Percentiles rank a stretch among this genome's conserved stretches.
Conservation (phyloP, 1,140 invertebrate genomes). For the Venturia canescens region DNA sequence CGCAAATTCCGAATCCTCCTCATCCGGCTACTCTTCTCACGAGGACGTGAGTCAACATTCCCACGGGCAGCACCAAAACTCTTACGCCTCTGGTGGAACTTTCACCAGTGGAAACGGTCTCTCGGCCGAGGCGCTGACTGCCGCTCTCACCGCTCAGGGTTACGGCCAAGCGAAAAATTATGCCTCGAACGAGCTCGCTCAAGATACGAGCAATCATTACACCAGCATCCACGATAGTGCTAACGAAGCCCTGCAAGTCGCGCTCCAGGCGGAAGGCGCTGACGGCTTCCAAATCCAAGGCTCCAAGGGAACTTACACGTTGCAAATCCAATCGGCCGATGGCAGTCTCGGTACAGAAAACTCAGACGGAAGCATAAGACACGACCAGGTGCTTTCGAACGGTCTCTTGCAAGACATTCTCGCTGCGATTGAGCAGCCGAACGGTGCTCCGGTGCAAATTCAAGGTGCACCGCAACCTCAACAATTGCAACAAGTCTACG, state of each 20-base stretch:
- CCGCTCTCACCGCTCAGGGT: conserved; percentile 61
- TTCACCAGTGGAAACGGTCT: conserved; percentile 46
- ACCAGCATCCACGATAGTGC: conserved; percentile 62
- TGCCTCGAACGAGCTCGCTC: conserved; percentile 54
- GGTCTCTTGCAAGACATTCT: conserved; percentile 88
- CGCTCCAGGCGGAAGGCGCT: conserved; percentile 55
- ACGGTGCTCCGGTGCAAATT: conserved; percentile 61
- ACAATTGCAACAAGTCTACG: conserved; percentile 59
- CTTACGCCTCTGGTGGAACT: conserved; percentile 21
- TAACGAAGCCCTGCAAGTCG: conserved; percentile 62
- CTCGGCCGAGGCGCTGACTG: conserved; percentile 59
- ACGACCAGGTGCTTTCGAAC: conserved; percentile 86
- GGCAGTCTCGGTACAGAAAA: conserved; percentile 69
- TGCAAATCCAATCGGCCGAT: conserved; percentile 85
- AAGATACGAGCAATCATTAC: conserved; percentile 64
- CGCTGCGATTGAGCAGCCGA: conserved; percentile 83
- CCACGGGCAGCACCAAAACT: conserved; percentile 48
- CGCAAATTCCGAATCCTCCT: conserved; percentile 20
- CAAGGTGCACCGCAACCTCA: conserved; percentile 63
- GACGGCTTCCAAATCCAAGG: conserved; percentile 81
- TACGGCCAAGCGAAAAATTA: conserved; percentile 62
- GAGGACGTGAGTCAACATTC: conserved; percentile 43
- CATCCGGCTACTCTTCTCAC: conserved; percentile 19
- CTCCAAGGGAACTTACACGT: conserved; percentile 81
- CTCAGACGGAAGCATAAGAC: conserved; percentile 77